Evolutionary conservation across 2,888 invertebrate species (phyloP), one percentile per base, ranked within the genome.

Genomic region (Globia sparganii): DNA sequence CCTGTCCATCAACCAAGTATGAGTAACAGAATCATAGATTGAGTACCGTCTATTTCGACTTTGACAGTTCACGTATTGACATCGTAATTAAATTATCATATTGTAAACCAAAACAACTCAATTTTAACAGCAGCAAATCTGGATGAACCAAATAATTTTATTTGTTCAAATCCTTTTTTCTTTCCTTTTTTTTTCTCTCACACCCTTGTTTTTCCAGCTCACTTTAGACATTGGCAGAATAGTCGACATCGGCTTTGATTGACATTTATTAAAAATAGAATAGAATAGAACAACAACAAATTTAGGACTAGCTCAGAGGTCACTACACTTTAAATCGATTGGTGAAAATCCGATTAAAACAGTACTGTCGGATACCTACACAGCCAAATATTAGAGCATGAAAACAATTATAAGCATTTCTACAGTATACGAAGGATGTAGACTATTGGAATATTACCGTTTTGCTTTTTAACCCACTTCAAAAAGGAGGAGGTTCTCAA

Each of bases 331-430:
- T 37, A 65, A 76, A 65, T 37, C 28, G 46, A 46, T 58, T 65
- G 43, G 28, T 74, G 25, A 2, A 25, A 74, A 75, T 74, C 74
- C 18, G 56, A 73, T 75, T 64, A 73, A 64, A 74, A 74, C 28
- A 28, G 28, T 28, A 3, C 25, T 46, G 13, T 13, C 25, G 28
- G 43, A 46, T 46, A n/a, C n/a, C n/a, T n/a, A 28, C 43, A 56
- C 25, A 65, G 25, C 28, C 34, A 65, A 28, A 58, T 46, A 34
- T 64, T 25, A 31, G 53, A 72, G 40, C n/a, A 28, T 34, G 1
- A n/a, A 53, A 31, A 62, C n/a, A n/a, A 62, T n/a, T n/a, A 40
- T 31, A 18, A 49, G 21, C 40, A 40, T 72, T 18, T 25, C 9
- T 8, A 18, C 15, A 49, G 6, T 37, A 25, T 1, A 56, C 28